phyloP scores from a whole-genome alignment of 1,140 invertebrate genomes.

The Lycorma delicatula region DNA sequence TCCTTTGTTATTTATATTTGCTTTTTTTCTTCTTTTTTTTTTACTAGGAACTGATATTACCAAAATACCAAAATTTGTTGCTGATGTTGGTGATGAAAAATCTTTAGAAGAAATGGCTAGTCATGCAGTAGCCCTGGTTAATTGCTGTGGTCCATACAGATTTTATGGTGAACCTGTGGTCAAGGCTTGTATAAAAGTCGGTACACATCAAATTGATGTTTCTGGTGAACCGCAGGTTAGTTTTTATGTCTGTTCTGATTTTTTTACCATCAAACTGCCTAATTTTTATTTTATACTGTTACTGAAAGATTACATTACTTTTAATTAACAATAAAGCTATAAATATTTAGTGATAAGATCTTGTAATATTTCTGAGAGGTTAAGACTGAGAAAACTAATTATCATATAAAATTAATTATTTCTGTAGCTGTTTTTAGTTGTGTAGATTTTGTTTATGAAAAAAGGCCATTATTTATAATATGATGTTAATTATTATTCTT shows the following conservation, averaged over 20 bases:
- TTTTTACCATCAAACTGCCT: conserved; percentile 14
- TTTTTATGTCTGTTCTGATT: conserved; percentile 12
- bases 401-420: too few species aligned
- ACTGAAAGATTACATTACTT: too few species aligned
- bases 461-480: too few species aligned
- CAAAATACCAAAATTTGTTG: conserved; percentile 58
- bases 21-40: too few species aligned
- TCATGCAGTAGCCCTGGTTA: conserved; percentile 64
- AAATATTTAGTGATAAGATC: too few species aligned
- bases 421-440: too few species aligned
- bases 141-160: conserved; percentile 83
- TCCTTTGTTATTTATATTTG: too few species aligned
- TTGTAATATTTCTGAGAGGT: too few species aligned
- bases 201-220: conserved; percentile 83
- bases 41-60: conserved; percentile 47
- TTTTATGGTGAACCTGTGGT: conserved; percentile 90
- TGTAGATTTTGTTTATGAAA: too few species aligned
- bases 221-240: conserved; percentile 73
- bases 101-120: conserved; percentile 68
- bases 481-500: too few species aligned
- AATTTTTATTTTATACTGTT: not conserved
- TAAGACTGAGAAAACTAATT: too few species aligned
- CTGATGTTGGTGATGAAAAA: conserved; percentile 62
- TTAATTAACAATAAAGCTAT: too few species aligned
- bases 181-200: conserved; percentile 71